Base-by-base conservation (phyloP, 2,797 vertebrate genomes). In the Lagodon rhomboides region DNA sequence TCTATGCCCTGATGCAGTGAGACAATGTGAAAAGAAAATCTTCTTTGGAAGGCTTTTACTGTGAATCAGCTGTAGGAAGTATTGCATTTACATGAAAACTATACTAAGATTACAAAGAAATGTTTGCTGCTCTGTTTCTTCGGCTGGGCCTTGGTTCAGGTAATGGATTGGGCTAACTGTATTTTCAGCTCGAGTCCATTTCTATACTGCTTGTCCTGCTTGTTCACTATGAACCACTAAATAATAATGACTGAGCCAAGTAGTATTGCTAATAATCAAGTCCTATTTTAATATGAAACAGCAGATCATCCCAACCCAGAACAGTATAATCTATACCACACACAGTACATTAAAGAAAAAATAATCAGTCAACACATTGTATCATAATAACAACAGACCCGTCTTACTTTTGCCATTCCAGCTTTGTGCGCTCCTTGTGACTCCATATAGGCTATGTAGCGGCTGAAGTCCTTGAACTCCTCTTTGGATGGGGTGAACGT, bases 381-480 rank as follows among this genome's bases (percentile, higher is more conserved):
- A 41, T 46, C 12, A 68, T 12, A 22, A 60, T 54, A 51, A 17
- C 41, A 67, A 61, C 3, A 61, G 9, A 65, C 0, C 0, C 9
- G 0, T 65, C 93, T 93, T 87, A 97, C 97, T 95, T 97, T 99
- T 62, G 97, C 97, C 83, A 99, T 95, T 10, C 98, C 98, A 71
- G 97, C 97, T 71, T 95, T 95, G 88, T 99, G 98, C 10, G 98
- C 98, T 70, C 98, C 98, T 91, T 97, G 97, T 27, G 97, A 96
- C 92, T 99, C 98, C 91, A 99, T 97, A 66, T 97, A 97, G 44
- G 96, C 97, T 20, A 99, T 94, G 83, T 99, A 99, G 0, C 96
- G 95, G 79, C 92, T 96, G 90, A 99, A 99, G 92, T 98, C 96
- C 73, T 94, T 96, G 87, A 99, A 99, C 85, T 99, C 96, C 68